Conservation (phyloP, 2,113 vertebrate genomes). For the Cervus canadensis region DNA sequence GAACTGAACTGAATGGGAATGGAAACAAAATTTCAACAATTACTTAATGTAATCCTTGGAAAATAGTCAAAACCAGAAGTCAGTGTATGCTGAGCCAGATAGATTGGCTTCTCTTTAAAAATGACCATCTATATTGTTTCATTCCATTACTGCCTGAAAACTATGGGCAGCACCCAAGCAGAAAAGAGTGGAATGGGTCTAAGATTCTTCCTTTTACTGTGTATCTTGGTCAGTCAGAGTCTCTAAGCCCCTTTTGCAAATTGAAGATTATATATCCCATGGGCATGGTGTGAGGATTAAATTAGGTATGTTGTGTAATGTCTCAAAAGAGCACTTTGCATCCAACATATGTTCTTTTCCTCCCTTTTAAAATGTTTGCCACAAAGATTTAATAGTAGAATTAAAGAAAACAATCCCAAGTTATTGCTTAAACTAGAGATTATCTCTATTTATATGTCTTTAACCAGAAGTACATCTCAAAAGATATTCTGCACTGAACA, state of each 20-base stretch:
- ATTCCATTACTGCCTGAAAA: conserved; percentile 7
- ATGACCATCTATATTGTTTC: neutral
- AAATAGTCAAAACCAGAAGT: conserved; percentile 42
- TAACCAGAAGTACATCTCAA: conserved; percentile 23
- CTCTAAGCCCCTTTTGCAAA: neutral
- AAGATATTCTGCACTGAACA: neutral
- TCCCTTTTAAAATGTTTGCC: neutral
- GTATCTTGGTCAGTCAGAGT: neutral
- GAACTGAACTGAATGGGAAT: neutral
- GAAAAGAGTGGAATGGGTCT: neutral
- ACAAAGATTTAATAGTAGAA: neutral
- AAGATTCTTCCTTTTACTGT: neutral
- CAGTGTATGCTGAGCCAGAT: neutral
- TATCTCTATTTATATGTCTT: neutral
- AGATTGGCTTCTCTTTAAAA: conserved; percentile 9
- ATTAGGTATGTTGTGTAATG: neutral
- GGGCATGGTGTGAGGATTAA: neutral
- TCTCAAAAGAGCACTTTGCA: neutral
- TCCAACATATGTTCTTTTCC: neutral
- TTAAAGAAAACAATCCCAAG: neutral
- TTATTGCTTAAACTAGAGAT: neutral
- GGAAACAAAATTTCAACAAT: conserved; percentile 33
- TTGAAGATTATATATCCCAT: neutral
- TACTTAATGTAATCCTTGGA: conserved; percentile 39
- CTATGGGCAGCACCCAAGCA: neutral